phyloP scores from a whole-genome alignment of 2,113 vertebrate species.

The Protomyctophum bolini region DNA sequence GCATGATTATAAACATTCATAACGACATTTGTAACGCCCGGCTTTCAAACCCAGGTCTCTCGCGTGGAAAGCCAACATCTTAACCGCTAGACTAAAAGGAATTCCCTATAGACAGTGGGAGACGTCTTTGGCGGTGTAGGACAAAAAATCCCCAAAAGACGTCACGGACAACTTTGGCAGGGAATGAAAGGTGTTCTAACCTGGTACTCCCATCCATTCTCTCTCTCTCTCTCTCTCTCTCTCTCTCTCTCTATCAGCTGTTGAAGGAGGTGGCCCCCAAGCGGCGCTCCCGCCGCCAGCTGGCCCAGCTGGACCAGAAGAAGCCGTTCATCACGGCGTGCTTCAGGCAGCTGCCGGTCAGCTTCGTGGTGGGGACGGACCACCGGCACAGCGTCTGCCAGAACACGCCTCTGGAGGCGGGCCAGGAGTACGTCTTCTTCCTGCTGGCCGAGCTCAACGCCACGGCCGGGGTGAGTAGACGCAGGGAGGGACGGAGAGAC shows the following conservation, averaged over 20 bases:
- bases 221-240: not conserved
- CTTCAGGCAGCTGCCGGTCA: constrained; percentile 85
- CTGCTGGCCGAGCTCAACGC: constrained; percentile 90
- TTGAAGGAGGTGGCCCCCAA: constrained; percentile 83
- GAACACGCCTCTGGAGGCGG: constrained; percentile 88
- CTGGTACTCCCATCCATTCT: not conserved
- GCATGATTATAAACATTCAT: too few species aligned
- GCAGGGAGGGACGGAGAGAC: too few species aligned
- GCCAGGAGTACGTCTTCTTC: constrained; percentile 92
- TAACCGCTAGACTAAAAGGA: too few species aligned
- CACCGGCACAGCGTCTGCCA: constrained; percentile 89
- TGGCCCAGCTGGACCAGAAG: constrained; percentile 85
- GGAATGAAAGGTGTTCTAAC: too few species aligned
- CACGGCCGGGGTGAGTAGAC: constrained; percentile 81
- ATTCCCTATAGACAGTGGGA: too few species aligned
- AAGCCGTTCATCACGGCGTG: constrained; percentile 92
- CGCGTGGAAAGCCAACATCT: too few species aligned
- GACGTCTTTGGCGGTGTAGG: too few species aligned
- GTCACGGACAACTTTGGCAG: too few species aligned
- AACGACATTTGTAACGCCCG: not conserved
- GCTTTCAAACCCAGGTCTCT: not conserved
- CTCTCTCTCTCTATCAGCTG: constrained; percentile 72
- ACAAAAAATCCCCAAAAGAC: too few species aligned
- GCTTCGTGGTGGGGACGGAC: constrained; percentile 90
- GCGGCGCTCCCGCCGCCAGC: constrained; percentile 84